Base-by-base conservation (phyloP, 1,140 invertebrate species). In the Drosophila kikkawai region DNA sequence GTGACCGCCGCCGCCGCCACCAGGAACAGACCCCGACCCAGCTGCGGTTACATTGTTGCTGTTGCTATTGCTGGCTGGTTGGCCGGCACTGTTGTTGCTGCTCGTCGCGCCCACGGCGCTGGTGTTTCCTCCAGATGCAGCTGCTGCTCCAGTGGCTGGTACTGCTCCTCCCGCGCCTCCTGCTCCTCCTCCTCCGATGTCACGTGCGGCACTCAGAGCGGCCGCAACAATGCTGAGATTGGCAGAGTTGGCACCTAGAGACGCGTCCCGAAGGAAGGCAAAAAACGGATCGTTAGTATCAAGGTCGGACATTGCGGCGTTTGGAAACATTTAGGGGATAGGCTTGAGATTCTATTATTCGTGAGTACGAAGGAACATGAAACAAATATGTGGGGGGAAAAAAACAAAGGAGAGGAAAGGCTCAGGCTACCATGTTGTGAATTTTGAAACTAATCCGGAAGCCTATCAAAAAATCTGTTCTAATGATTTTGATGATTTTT, bases 171-270 rank as follows among this genome's bases (percentile, higher is more conserved):
- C 39, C 9, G 63, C 48, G 6, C 69, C 29, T 48, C 71, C 80
- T 55, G 59, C 58, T 55, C 70, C 66, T 45, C 70, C 66, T 45
- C 66, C 74, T 48, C 68, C 36, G 57, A 77, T 53, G 60, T 87
- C 82, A 45, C 83, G 84, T 29, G 73, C 84, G 66, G 84, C 84
- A 75, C 68, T 88, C 45, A 87, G 44, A 29, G 83, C 83, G 32
- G 83, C 83, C 48, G 83, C 83, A 17, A 87, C 83, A 45, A 87
- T 87, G 77, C 84, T 87, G 29, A 87, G 80, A 68, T 88, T 87
- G n/a, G 83, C 68, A 19, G 83, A 83, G 29, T 70, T 87, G 42
- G 68, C n/a, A 71, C 84, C 84, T 87, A 71, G 5, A 37, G 26
- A 19, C n/a, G 58, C 17, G 55, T 64, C 45, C 47, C 26, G 37